Percentiles rank a stretch among this genome's conserved stretches.
These are phyloP conservation scores for Uromys caudimaculatus DNA, from an alignment of 2,797 vertebrate species.

Conservation along the genomic window DNA sequence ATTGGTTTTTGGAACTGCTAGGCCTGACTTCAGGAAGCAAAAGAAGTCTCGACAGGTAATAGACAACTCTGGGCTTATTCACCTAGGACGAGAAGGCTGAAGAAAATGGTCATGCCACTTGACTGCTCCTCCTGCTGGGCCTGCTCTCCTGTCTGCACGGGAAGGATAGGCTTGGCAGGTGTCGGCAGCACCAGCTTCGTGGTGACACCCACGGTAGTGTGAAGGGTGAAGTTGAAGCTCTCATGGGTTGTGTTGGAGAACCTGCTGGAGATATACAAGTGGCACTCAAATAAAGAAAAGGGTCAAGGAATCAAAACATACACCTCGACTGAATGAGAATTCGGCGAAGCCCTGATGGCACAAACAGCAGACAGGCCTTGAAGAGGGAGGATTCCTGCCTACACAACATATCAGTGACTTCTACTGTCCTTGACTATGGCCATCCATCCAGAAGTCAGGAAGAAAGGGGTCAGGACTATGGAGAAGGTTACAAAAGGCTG, in stretches of 20 bases:
- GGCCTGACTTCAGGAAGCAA: neutral
- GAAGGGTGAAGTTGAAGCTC: conserved; percentile 91
- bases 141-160: conserved; percentile 96
- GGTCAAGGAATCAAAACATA: neutral
- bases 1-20: neutral
- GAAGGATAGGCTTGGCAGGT: conserved; percentile 94
- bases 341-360: neutral
- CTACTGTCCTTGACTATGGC: neutral
- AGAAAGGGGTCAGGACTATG: neutral
- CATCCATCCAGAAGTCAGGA: neutral
- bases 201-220: conserved; percentile 85
- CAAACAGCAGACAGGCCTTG: neutral
- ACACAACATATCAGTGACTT: neutral
- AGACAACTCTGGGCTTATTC: conserved; percentile 59
- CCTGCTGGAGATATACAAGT: conserved; percentile 83
- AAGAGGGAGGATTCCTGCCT: neutral
- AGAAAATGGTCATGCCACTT: conserved; percentile 98
- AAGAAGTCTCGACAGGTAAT: neutral
- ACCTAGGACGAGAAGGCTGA: conserved; percentile 98
- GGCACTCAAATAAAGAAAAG: neutral
- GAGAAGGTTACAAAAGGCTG: neutral
- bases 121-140: conserved; percentile 99
- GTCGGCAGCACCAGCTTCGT: conserved; percentile 91
- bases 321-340: neutral
- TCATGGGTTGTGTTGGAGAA: conserved; percentile 90